Base-by-base conservation (phyloP, 2,888 invertebrate species). In the Morpho achilles region DNA sequence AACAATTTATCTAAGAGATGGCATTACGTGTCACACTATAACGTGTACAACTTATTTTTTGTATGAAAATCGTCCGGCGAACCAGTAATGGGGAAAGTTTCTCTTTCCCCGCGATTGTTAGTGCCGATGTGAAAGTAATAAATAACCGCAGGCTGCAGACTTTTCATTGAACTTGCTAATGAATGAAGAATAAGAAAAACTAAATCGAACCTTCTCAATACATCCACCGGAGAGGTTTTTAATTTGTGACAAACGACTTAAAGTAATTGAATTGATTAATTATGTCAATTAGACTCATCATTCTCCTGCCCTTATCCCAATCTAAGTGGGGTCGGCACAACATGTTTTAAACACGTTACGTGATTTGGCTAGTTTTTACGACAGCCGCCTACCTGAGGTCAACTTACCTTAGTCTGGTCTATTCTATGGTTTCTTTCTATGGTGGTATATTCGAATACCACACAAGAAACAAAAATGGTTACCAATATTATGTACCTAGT, bases 91-190 rank as follows among this genome's bases (percentile, higher is more conserved):
- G 88, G 76, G 77, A 82, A 90, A 82, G 87, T 90, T 89, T 88
- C 88, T 86, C 87, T 84, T 79, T 71, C 68, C 61, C 73, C 75
- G 85, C 88, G 87, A 89, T 88, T 88, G 88, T 86, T 77, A 80
- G 86, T 88, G 88, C 82, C 78, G 85, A 83, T 87, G 85, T 77
- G 78, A 43, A 79, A 83, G 84, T 81, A 84, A 90, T 90, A 90
- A 89, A 90, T 90, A 88, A 90, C 89, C 88, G 66, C 87, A 84
- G 79, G 75, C 82, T 77, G 80, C 74, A 77, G 79, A 78, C 80
- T 80, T 79, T 85, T 88, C 89, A 89, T 90, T 89, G 90, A 90
- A 89, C 87, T 88, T 86, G 87, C 85, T 90, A 90, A 90, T 90
- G 87, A 89, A 87, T 79, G 87, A 81, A 84, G 86, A 82, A 87